A percentile compares a stretch with the other conserved stretches of the same genome.
These are phyloP conservation scores for Craniophora ligustri DNA, from an alignment of 2,888 invertebrate genomes.

Conservation along the genomic window DNA sequence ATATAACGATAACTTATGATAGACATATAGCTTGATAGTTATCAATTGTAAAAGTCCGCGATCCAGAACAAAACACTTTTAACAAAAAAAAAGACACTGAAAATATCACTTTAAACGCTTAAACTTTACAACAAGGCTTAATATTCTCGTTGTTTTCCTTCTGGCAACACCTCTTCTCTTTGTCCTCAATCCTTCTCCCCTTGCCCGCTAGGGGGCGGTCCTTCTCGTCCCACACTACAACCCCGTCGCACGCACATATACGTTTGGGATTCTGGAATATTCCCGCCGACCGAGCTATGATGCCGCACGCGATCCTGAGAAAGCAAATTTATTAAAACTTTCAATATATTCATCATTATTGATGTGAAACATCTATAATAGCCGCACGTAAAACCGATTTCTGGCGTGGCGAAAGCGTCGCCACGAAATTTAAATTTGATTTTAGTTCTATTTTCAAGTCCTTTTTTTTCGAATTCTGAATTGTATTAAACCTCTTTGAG, in stretches of 20 bases:
- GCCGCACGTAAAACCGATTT: too few species aligned
- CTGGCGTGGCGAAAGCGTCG: too few species aligned
- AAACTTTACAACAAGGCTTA: slow-evolving; percentile 67
- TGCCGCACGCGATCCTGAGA: slow-evolving; percentile 93
- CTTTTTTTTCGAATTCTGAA: too few species aligned
- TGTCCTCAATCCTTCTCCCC: slow-evolving; percentile 61
- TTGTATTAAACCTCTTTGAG: too few species aligned
- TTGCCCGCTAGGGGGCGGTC: slow-evolving; percentile 86
- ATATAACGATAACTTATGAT: too few species aligned
- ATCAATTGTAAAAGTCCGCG: too few species aligned
- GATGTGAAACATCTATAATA: too few species aligned
- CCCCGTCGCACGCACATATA: slow-evolving; percentile 96
- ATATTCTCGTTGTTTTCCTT: slow-evolving; percentile 22
- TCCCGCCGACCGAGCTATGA: slow-evolving; percentile 96
- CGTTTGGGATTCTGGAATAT: slow-evolving; percentile 95
- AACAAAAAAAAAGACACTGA: background rate
- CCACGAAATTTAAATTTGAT: too few species aligned
- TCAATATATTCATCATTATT: too few species aligned
- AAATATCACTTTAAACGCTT: background rate
- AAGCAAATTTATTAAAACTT: background rate
- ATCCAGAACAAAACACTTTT: too few species aligned
- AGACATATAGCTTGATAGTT: too few species aligned
- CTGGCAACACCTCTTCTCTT: slow-evolving; percentile 57
- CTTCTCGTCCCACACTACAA: slow-evolving; percentile 96
- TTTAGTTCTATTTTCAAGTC: too few species aligned